Evolutionary conservation across 2,797 vertebrate genomes (phyloP).

Genomic region (Ptychobarbus kaznakovi): DNA sequence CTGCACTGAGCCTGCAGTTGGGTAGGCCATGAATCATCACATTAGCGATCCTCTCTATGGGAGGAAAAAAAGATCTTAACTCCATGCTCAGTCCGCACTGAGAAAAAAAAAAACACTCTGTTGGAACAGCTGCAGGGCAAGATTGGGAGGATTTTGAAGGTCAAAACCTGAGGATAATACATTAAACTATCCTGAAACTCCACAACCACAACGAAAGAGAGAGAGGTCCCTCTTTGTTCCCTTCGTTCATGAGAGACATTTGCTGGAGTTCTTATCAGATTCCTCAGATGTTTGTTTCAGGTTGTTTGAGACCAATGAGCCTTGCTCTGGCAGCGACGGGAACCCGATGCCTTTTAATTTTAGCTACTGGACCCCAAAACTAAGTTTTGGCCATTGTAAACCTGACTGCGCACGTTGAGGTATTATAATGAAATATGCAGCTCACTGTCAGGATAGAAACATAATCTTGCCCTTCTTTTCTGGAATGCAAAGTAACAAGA

Average conservation of each 20-base stretch:
- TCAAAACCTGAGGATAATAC: conserved; percentile 75
- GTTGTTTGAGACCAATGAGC: conserved; percentile 57
- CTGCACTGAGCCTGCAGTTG: conserved; percentile 42
- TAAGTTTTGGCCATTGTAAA: conserved; percentile 40
- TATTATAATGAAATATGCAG: conserved; percentile 22
- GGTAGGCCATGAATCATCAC: conserved; percentile 47
- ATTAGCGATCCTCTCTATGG: conserved; percentile 46
- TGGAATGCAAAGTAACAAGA: conserved; percentile 40
- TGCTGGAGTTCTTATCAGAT: conserved; percentile 63
- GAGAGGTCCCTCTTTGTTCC: conserved; percentile 31
- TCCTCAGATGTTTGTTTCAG: conserved; percentile 77
- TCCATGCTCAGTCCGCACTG: conserved; percentile 22
- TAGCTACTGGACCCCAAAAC: conserved; percentile 30
- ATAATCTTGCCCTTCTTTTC: conserved; percentile 37
- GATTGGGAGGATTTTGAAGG: conserved; percentile 77
- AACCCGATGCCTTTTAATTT: conserved; percentile 51
- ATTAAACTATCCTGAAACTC: conserved; percentile 64
- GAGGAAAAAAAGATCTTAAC: conserved; percentile 36
- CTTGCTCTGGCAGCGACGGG: conserved; percentile 37
- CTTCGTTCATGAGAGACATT: conserved; percentile 12
- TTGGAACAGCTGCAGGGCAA: conserved; percentile 67
- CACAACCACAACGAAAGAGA: conserved; percentile 11
- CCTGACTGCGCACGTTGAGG: conserved; percentile 22
- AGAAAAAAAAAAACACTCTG: conserved; percentile 28
- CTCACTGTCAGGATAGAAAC: conserved; percentile 28